phyloP scores from a whole-genome alignment of 2,888 invertebrate genomes.

The Meiosimyza decipiens region DNA sequence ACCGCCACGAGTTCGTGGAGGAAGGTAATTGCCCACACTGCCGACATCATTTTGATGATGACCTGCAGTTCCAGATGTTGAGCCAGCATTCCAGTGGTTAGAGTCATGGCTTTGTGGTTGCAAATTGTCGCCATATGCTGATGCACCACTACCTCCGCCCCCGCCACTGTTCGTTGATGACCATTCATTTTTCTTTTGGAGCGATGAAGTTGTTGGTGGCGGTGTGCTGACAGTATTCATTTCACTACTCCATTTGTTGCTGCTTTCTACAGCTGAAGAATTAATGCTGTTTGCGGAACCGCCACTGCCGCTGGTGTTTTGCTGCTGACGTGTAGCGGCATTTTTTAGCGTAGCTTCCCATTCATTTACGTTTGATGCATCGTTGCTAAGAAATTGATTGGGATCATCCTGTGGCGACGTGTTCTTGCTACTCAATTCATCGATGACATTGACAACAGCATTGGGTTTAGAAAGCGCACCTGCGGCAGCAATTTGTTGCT shows the following conservation, averaged over 20 bases:
- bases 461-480: conserved; percentile 32
- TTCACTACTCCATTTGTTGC: conserved; percentile 63
- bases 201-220: conserved; percentile 47
- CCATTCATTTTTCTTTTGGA: conserved; percentile 51
- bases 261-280: conserved; percentile 36
- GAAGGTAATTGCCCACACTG: conserved; percentile 43
- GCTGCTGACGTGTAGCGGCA: not conserved
- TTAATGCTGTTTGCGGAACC: conserved; percentile 7
- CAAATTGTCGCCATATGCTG: conserved; percentile 40
- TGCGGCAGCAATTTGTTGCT: conserved; percentile 54
- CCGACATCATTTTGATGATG: conserved; percentile 39
- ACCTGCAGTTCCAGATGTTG: conserved; percentile 19
- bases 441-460: conserved; percentile 35
- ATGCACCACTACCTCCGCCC: conserved; percentile 34
- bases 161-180: conserved; percentile 45
- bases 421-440: conserved; percentile 34
- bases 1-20: conserved; percentile 47
- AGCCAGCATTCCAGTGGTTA: conserved; percentile 50
- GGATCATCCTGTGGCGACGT: not conserved
- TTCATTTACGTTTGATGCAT: conserved; percentile 7
- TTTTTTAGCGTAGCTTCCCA: conserved; percentile 20
- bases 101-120: conserved; percentile 43
- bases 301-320: conserved; percentile 26
- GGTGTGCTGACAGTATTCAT: conserved; percentile 54
- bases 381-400: conserved; percentile 9